Evolutionary conservation across 2,888 invertebrate genomes (phyloP).

Genomic region (Rambutsinella grinnellia): DNA sequence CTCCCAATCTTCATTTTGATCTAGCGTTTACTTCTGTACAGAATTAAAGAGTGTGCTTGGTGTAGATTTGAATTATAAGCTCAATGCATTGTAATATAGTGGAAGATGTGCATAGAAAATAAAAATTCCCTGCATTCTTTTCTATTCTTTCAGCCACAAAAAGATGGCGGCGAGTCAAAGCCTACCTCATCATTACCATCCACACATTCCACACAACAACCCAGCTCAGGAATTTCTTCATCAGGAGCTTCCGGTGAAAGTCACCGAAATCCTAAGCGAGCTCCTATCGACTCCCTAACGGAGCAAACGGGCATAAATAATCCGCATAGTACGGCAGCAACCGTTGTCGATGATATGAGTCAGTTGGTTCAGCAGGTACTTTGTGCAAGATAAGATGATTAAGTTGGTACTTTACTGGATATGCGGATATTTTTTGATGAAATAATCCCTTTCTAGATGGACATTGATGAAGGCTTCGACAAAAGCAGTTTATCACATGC

Average conservation of each 20-base stretch:
- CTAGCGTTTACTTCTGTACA: background rate
- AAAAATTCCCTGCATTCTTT: constrained; percentile 32
- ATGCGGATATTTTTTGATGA: background rate
- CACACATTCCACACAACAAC: constrained; percentile 21
- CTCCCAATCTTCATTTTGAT: background rate
- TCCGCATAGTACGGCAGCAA: constrained; percentile 30
- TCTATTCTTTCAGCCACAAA: background rate
- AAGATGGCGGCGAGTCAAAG: constrained; percentile 13
- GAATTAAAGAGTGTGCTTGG: background rate
- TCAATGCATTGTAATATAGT: background rate
- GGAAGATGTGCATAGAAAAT: background rate
- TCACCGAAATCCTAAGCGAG: background rate
- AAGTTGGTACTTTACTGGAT: background rate
- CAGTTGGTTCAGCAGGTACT: constrained; percentile 59
- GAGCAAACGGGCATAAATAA: constrained; percentile 33
- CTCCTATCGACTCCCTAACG: background rate
- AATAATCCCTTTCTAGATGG: constrained; percentile 60
- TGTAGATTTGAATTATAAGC: background rate
- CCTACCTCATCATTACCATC: constrained; percentile 16
- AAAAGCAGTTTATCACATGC: constrained; percentile 80
- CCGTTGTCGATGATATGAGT: constrained; percentile 59
- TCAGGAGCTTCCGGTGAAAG: constrained; percentile 18
- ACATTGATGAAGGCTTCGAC: constrained; percentile 73
- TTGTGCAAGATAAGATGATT: background rate
- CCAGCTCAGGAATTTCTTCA: constrained; percentile 27